Base-by-base conservation (phyloP, 2,888 invertebrate genomes). In the Mellilla xanthometata region DNA sequence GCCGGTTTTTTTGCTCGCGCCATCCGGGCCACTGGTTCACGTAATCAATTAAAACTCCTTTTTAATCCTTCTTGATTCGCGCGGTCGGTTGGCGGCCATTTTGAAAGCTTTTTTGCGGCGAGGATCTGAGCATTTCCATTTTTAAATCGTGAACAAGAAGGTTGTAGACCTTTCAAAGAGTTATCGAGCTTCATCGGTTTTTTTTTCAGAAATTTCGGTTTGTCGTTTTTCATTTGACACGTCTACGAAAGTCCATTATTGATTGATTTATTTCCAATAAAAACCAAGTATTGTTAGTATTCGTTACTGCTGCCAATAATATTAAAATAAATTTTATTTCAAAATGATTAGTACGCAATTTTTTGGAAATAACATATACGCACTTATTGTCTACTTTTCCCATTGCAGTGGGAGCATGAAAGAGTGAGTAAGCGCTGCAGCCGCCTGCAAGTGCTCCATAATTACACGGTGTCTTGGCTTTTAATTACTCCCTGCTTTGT, bases 401-500 rank as follows among this genome's bases (percentile, higher is more conserved):
- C n/a, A n/a, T 5, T 19, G 15, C 15, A 19, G 3, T 19, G 6
- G 15, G 3, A 19, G n/a, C 15, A 3, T 19, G 19, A 28, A 11
- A 28, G 4, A 3, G 28, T 6, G 11, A 11, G 26, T 10, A 15
- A 12, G 11, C 13, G 26, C n/a, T 10, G 12, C 1, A 36, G 19
- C 5, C 28, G 5, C 15, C 30, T 24, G 36, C 36, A 33, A 65
- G 62, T 58, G 60, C 62, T 62, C 60, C 68, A 66, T 70, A 73
- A 76, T 76, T 74, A 75, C 72, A 68, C 61, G 73, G 66, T 68
- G 72, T 66, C 77, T 70, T 72, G 73, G 58, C 63, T 78, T 77
- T 79, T 78, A 79, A 80, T 79, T 79, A 78, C 23, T 76, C 69
- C 60, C 54, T 60, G 62, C 68, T 64, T 72, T 69, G 72, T 77